Base-by-base conservation (phyloP, 2,797 vertebrate species). In the Glossophaga mutica region DNA sequence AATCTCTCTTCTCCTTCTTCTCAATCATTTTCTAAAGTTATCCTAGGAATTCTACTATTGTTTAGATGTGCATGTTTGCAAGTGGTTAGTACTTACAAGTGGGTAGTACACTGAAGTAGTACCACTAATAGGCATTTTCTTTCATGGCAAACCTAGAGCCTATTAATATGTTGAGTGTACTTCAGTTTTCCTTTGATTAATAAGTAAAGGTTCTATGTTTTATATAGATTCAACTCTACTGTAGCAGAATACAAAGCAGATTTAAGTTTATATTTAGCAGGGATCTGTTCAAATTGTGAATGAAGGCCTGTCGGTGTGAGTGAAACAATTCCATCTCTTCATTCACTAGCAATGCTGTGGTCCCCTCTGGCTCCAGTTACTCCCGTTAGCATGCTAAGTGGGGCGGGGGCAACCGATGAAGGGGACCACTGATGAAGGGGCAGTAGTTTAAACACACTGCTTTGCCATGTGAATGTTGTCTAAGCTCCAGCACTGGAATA, bases 191-290 rank as follows among this genome's bases (percentile, higher is more conserved):
- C 32, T 84, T 77, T 44, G 50, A 62, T 57, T 71, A 59, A 34
- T 68, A 74, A 32, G 26, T 55, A n/a, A 21, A 52, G 21, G 46
- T 86, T 78, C n/a, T 93, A 26, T 62, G 55, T 74, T 95, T 78
- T 76, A 67, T 78, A 29, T 26, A 89, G 82, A 82, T 59, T 44
- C 22, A 86, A 34, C 39, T 44, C 3, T 84, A 74, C 29, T 82
- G 0, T 68, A 90, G 78, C 71, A 67, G 87, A 84, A 91, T 90
- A 29, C 32, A 93, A 89, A 89, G 68, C 21, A 93, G n/a, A 91
- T 89, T 94, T 78, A 77, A 77, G 18, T 82, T 82, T 86, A 70
- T 62, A 77, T 89, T 93, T 94, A 83, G 62, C 57, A 90, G 4
- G 18, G 18, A 92, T 87, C 26, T 94, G 34, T 68, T 92, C 18